Conservation (phyloP, 2,113 vertebrate genomes). For the Edolisoma coerulescens region DNA sequence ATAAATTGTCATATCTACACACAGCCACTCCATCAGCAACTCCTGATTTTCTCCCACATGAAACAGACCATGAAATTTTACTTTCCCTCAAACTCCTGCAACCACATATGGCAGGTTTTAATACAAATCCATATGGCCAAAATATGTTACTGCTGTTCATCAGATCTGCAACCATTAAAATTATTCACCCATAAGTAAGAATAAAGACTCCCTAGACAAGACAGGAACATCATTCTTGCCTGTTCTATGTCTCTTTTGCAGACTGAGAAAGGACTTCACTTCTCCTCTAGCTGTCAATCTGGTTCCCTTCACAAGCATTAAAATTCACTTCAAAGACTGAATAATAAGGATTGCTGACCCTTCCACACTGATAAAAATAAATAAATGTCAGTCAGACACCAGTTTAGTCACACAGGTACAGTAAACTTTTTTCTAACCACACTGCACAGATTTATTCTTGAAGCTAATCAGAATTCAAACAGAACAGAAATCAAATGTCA, state of each 20-base stretch:
- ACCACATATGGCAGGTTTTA: neutral
- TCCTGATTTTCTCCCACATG: neutral
- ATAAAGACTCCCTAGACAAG: neutral
- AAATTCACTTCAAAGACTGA: conserved; percentile 35
- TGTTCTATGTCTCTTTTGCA: neutral
- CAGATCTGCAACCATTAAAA: neutral
- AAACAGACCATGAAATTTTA: conserved; percentile 27
- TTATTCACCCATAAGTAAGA: neutral
- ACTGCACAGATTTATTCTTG: neutral
- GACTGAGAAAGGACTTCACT: neutral
- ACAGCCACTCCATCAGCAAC: neutral
- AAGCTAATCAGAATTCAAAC: conserved; percentile 43
- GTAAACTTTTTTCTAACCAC: neutral
- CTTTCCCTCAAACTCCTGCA: neutral
- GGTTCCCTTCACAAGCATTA: conserved; percentile 2
- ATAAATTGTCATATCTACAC: conserved; percentile 4
- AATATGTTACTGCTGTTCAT: neutral
- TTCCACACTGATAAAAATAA: conserved; percentile 35
- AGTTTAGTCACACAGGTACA: conserved; percentile 8
- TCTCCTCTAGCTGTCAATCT: conserved; percentile 2
- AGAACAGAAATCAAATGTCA: conserved; percentile 45
- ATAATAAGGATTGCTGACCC: conserved; percentile 43
- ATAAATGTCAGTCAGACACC: conserved; percentile 24
- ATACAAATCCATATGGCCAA: neutral
- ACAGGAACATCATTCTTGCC: neutral